Conservation (phyloP, 2,113 vertebrate genomes). For the Marmota monax region DNA sequence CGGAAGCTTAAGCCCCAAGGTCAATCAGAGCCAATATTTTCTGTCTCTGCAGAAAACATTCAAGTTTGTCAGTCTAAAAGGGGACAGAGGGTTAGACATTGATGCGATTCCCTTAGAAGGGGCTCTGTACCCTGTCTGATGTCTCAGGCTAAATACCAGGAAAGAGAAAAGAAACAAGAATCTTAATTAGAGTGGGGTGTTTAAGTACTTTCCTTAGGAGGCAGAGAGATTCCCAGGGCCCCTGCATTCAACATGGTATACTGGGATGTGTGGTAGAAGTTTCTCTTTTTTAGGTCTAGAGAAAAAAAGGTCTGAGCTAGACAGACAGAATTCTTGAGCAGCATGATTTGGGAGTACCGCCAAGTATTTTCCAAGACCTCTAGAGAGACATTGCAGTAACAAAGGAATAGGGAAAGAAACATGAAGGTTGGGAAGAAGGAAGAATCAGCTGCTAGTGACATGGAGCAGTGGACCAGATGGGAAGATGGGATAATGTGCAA, state of each 20-base stretch:
- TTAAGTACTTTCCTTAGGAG: neutral
- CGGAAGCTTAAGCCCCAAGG: neutral
- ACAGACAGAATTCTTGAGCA: neutral
- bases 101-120: neutral
- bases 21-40: neutral
- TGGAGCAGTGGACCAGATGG: neutral
- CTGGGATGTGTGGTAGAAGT: neutral
- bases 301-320: neutral
- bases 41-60: neutral
- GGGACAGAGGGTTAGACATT: neutral
- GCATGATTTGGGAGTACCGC: neutral
- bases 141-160: neutral
- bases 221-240: neutral
- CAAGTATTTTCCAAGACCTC: neutral
- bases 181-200: neutral
- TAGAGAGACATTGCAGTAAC: neutral
- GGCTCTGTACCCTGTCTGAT: neutral
- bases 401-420: neutral
- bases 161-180: constrained; percentile 6
- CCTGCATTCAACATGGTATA: neutral
- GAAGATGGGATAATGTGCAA: no score
- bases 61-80: neutral
- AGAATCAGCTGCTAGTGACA: neutral
- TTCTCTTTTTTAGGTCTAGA: neutral
- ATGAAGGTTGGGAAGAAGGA: neutral